phyloP scores from a whole-genome alignment of 2,888 invertebrate genomes.

The Plebejus anna region DNA sequence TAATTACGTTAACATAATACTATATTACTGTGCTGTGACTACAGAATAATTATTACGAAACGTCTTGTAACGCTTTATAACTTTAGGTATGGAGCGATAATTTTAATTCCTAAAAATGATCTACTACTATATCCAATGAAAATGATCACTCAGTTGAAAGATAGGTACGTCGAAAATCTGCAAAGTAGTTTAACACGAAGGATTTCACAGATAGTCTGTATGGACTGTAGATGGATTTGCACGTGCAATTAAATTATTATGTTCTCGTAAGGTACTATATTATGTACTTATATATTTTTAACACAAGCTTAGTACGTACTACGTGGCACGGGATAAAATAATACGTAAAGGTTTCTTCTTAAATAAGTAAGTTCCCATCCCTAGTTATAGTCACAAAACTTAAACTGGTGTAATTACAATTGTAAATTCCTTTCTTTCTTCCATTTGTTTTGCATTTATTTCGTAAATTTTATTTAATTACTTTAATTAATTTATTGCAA shows the following conservation, averaged over 20 bases:
- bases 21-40: neutral
- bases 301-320: neutral
- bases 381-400: neutral
- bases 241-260: neutral
- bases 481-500: neutral
- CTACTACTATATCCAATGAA: too few species aligned
- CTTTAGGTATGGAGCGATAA: neutral
- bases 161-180: too few species aligned
- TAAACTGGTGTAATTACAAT: neutral
- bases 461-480: neutral
- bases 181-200: too few species aligned
- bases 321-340: neutral
- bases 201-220: too few species aligned
- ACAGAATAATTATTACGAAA: neutral
- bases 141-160: too few species aligned
- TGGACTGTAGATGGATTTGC: too few species aligned
- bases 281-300: neutral
- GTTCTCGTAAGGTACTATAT: neutral
- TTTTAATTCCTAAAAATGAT: neutral
- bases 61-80: neutral
- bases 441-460: neutral
- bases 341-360: neutral
- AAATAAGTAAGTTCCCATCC: neutral
- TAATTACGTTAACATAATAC: conserved; percentile 6
- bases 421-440: neutral